These are phyloP conservation scores for Buteo buteo DNA, from an alignment of 2,113 vertebrate species.

Conservation along the genomic window DNA sequence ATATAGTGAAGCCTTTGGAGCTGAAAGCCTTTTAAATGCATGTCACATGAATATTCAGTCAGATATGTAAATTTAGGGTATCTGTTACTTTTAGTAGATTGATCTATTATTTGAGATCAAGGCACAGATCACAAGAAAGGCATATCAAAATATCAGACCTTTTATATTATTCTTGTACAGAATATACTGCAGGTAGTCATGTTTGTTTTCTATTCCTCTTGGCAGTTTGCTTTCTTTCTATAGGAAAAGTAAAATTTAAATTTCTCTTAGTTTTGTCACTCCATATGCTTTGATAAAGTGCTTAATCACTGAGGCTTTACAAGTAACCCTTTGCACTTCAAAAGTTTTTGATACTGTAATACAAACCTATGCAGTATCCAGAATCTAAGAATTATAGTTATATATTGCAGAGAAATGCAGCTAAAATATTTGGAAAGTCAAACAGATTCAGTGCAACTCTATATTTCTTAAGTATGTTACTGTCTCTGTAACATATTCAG, in stretches of 20 bases:
- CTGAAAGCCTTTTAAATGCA: background rate
- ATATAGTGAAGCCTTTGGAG: background rate
- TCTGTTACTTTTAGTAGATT: conserved; percentile 9
- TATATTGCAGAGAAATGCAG: background rate
- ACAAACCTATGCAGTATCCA: background rate
- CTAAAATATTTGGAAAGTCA: background rate
- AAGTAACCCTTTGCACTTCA: background rate
- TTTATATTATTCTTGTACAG: background rate
- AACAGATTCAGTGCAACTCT: background rate
- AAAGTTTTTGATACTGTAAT: background rate
- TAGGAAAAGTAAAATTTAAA: background rate
- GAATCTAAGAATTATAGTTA: background rate
- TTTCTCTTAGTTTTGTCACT: conserved; percentile 8
- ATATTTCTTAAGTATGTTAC: background rate
- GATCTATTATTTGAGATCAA: conserved; percentile 48
- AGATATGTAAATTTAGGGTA: conserved; percentile 24
- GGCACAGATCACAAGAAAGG: conserved; percentile 3
- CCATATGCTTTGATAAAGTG: background rate
- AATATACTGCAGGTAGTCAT: background rate
- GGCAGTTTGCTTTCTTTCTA: background rate
- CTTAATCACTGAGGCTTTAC: background rate
- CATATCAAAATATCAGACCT: conserved; percentile 24
- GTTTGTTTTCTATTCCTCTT: background rate
- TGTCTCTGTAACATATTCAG: background rate
- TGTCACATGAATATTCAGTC: conserved; percentile 35